phyloP scores from a whole-genome alignment of 2,113 vertebrate genomes.

The Noctilio leporinus region DNA sequence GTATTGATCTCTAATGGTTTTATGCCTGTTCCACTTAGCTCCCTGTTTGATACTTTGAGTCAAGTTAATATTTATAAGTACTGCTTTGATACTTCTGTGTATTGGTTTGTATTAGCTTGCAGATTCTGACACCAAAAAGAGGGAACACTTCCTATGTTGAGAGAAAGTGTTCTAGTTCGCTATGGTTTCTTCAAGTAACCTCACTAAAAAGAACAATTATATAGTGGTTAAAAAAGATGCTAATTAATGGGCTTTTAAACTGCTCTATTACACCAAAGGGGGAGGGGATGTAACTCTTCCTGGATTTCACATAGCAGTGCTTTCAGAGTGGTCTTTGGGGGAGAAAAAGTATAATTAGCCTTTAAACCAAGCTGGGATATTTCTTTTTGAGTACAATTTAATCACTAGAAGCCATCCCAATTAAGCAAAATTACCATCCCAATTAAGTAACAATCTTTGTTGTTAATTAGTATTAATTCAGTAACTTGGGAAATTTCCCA shows the following conservation, averaged over 20 bases:
- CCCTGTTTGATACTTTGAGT: background rate
- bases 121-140: background rate
- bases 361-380: constrained; percentile 22
- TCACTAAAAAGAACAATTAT: background rate
- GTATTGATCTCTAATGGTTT: background rate
- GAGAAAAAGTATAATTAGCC: constrained; percentile 5
- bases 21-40: background rate
- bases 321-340: background rate
- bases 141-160: background rate
- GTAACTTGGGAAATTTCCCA: constrained; percentile 41
- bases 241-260: background rate
- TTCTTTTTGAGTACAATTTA: constrained; percentile 46
- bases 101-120: background rate
- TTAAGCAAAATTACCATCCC: constrained; percentile 35
- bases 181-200: background rate
- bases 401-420: constrained; percentile 30
- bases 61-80: background rate
- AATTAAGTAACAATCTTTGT: constrained; percentile 45
- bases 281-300: background rate
- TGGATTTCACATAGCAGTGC: background rate
- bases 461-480: constrained; percentile 58
- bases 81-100: background rate
- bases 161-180: background rate
- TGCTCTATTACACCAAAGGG: background rate
- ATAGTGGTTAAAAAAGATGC: background rate